phyloP scores from a whole-genome alignment of 1,140 invertebrate species.

The Leptopilina boulardi region DNA sequence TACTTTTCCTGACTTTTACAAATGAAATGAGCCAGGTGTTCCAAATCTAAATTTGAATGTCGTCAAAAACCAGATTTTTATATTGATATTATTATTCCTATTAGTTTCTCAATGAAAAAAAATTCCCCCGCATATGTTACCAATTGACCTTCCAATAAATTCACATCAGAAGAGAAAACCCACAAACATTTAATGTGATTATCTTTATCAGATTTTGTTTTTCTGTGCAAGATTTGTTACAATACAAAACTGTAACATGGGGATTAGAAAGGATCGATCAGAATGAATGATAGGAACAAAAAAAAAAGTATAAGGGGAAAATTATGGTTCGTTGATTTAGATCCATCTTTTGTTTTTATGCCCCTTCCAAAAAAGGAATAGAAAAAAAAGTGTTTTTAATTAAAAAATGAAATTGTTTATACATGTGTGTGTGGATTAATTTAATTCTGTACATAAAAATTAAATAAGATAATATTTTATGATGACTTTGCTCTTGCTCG shows the following conservation, averaged over 20 bases:
- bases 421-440: not conserved
- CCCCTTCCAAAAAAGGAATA: too few relatives aligned
- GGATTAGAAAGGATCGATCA: too few relatives aligned
- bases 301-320: too few relatives aligned
- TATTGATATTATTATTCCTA: not conserved
- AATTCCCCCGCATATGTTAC: not conserved
- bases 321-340: too few relatives aligned
- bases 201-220: too few relatives aligned
- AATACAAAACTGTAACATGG: too few relatives aligned
- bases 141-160: not conserved
- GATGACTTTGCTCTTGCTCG: conserved; percentile 5
- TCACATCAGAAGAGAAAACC: not conserved
- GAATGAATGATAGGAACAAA: too few relatives aligned
- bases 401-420: not conserved
- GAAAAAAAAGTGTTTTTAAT: not conserved
- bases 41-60: not conserved
- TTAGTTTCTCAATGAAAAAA: not conserved
- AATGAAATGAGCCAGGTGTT: conserved; percentile 14
- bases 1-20: conserved; percentile 26
- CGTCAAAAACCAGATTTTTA: not conserved
- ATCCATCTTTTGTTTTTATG: too few relatives aligned
- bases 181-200: too few relatives aligned
- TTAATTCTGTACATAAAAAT: not conserved
- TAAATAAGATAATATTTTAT: conserved; percentile 23
- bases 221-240: too few relatives aligned